A percentile compares a stretch with the other conserved stretches of the same genome.
Conservation (phyloP, 2,113 vertebrate species). For the Deroptyus accipitrinus region DNA sequence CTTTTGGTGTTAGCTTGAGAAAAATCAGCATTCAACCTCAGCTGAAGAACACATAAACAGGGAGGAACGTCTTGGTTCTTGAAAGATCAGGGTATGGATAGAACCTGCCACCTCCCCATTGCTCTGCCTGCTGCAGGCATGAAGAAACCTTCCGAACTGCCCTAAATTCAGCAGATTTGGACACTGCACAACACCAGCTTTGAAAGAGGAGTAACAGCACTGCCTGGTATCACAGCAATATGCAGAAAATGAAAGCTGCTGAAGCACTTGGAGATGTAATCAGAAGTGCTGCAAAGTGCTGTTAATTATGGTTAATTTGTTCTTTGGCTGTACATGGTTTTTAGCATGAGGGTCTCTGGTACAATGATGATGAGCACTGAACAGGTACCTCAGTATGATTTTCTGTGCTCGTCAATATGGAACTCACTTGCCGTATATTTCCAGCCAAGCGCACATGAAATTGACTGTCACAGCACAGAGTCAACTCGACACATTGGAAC, state of each 20-base stretch:
- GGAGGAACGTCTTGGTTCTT: neutral
- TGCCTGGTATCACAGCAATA: neutral
- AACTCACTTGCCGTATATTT: conserved; percentile 26
- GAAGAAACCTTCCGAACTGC: neutral
- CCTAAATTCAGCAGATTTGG: neutral
- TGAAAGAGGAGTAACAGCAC: neutral
- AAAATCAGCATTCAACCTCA: neutral
- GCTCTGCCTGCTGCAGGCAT: neutral
- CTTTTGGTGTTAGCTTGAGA: neutral
- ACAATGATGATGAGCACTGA: conserved; percentile 56
- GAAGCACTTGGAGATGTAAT: conserved; percentile 57
- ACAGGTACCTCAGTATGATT: conserved; percentile 34
- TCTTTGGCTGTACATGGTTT: conserved; percentile 46
- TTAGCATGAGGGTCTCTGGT: conserved; percentile 39
- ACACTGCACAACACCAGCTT: neutral
- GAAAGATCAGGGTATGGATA: neutral
- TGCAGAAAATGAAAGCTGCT: conserved; percentile 34
- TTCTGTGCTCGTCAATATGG: conserved; percentile 32
- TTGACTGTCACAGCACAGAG: conserved; percentile 16
- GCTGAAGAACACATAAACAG: neutral
- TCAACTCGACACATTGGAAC: conserved; percentile 19
- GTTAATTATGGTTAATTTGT: conserved; percentile 63
- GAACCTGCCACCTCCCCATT: rapidly evolving
- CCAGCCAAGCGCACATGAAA: conserved; percentile 49
- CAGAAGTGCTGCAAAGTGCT: conserved; percentile 46